Conservation (phyloP, 2,797 vertebrate species). For the Melopsittacus undulatus region DNA sequence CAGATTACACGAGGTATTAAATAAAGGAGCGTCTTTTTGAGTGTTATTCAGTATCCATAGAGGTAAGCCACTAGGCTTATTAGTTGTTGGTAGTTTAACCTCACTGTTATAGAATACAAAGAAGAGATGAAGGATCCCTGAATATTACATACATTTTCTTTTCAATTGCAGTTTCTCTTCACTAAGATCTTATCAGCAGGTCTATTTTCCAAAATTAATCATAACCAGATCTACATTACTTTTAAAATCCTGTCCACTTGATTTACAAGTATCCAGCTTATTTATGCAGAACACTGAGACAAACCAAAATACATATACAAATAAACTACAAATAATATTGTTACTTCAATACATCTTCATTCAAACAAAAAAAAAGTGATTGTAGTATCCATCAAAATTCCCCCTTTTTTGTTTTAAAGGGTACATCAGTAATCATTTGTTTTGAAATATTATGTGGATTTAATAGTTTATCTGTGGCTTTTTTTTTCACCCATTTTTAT, state of each 20-base stretch:
- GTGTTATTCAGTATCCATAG: background rate
- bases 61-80: background rate
- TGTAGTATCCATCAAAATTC: background rate
- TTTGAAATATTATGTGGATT: background rate
- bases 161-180: background rate
- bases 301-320: background rate
- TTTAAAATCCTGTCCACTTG: background rate
- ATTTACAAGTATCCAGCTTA: background rate
- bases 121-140: background rate
- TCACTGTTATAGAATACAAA: background rate
- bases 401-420: background rate
- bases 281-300: background rate
- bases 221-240: background rate
- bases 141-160: background rate
- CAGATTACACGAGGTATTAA: background rate
- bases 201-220: background rate
- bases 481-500: background rate
- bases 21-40: background rate
- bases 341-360: background rate
- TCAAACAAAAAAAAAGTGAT: background rate
- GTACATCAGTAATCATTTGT: background rate
- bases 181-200: background rate
- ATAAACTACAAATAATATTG: background rate
- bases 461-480: background rate
- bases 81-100: background rate